phyloP scores from a whole-genome alignment of 1,140 invertebrate genomes.

The Thaumatotibia leucotreta region DNA sequence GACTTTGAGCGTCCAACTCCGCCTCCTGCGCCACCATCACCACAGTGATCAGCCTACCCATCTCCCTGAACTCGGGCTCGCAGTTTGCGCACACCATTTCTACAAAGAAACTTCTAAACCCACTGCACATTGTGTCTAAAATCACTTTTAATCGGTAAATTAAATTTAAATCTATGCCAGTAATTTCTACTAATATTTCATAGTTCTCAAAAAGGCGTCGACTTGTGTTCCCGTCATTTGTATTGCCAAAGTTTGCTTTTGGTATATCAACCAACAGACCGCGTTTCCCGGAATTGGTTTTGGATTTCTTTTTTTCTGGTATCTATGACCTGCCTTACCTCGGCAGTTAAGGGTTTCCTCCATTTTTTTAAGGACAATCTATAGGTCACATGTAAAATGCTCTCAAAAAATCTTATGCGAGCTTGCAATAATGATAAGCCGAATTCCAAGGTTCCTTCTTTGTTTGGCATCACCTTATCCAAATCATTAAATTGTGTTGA shows the following conservation, averaged over 20 bases:
- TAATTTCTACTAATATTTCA: no score
- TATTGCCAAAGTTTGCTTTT: constrained; percentile 46
- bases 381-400: constrained; percentile 46
- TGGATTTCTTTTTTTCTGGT: constrained; percentile 42
- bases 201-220: constrained; percentile 49
- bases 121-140: no score
- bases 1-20: no score
- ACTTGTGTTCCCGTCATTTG: constrained; percentile 53
- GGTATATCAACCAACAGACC: constrained; percentile 47
- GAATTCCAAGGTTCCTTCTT: constrained; percentile 31
- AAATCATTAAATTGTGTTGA: constrained; percentile 51
- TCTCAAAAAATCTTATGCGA: constrained; percentile 58
- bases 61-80: no score
- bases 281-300: constrained; percentile 34
- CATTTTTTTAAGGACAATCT: constrained; percentile 41
- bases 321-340: constrained; percentile 28
- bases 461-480: constrained; percentile 20
- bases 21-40: no score
- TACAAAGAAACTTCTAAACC: no score
- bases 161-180: no score
- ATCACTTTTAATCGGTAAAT: no score
- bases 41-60: no score
- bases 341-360: constrained; percentile 16
- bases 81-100: no score
- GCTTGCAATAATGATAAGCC: constrained; percentile 50